Conservation (phyloP, 2,888 invertebrate species). For the Oligia fasciuncula region DNA sequence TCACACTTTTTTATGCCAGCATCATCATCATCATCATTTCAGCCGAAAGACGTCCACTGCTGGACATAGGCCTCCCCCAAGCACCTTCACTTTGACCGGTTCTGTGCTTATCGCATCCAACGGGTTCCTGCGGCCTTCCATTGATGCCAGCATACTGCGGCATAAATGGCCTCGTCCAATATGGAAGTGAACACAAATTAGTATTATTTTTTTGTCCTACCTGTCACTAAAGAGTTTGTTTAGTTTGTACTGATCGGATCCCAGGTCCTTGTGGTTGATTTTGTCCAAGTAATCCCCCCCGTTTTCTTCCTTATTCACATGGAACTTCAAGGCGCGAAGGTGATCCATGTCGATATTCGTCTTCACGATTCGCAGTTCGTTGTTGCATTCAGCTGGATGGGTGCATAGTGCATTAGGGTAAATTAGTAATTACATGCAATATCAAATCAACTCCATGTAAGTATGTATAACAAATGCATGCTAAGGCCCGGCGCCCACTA, state of each 20-base stretch:
- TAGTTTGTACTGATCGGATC: constrained; percentile 73
- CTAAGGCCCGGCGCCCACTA: background rate
- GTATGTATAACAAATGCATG: background rate
- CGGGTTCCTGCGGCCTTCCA: too few relatives aligned
- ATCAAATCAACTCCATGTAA: background rate
- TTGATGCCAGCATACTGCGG: background rate
- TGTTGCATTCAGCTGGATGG: constrained; percentile 76
- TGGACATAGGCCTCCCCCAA: too few relatives aligned
- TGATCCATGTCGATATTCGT: constrained; percentile 69
- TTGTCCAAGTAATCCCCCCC: constrained; percentile 67
- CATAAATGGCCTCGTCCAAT: background rate
- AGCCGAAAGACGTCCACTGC: too few relatives aligned
- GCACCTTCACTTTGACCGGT: too few relatives aligned
- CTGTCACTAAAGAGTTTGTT: constrained; percentile 79
- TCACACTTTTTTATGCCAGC: background rate
- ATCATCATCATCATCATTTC: too few relatives aligned
- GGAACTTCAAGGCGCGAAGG: constrained; percentile 71
- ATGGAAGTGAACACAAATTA: background rate
- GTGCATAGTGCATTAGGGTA: background rate
- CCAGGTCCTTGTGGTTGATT: constrained; percentile 67
- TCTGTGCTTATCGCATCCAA: too few relatives aligned
- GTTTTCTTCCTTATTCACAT: constrained; percentile 56
- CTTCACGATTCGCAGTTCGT: constrained; percentile 72
- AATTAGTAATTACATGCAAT: too few relatives aligned
- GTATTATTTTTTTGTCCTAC: constrained; percentile 49